phyloP scores from a whole-genome alignment of 2,797 vertebrate species.

The Spinibarbus caldwelli region DNA sequence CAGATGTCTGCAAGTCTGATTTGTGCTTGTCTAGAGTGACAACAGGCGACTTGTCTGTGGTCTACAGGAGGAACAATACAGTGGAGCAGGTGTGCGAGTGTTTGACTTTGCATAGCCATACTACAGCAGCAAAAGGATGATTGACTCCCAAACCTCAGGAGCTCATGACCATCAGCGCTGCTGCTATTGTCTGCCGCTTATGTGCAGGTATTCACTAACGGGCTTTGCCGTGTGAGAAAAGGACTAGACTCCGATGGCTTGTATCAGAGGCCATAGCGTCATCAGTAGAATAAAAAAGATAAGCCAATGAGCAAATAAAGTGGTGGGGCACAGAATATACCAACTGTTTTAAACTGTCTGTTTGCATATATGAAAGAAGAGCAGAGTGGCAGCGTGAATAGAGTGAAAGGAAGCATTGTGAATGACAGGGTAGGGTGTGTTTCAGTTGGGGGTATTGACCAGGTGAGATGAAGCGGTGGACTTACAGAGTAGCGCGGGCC shows the following conservation, averaged over 20 bases:
- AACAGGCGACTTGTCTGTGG: slow-evolving; percentile 77
- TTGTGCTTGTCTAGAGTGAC: slow-evolving; percentile 66
- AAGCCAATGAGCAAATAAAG: slow-evolving; percentile 74
- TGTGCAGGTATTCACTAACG: slow-evolving; percentile 74
- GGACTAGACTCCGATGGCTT: slow-evolving; percentile 38
- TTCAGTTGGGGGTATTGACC: slow-evolving; percentile 47
- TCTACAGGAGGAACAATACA: slow-evolving; percentile 71
- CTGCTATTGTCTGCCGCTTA: slow-evolving; percentile 68
- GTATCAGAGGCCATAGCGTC: slow-evolving; percentile 63
- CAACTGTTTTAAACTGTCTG: slow-evolving; percentile 75
- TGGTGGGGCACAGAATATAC: slow-evolving; percentile 59
- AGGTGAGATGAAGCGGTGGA: slow-evolving; percentile 46
- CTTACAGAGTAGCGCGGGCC: slow-evolving; percentile 85
- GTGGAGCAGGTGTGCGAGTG: slow-evolving; percentile 77
- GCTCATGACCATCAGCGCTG: slow-evolving; percentile 56
- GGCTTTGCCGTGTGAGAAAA: slow-evolving; percentile 67
- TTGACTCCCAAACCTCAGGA: slow-evolving; percentile 56
- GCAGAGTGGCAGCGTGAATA: slow-evolving; percentile 38
- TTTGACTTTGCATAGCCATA: slow-evolving; percentile 80
- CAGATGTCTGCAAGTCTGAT: slow-evolving; percentile 64
- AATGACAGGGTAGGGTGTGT: slow-evolving; percentile 10
- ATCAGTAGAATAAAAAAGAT: slow-evolving; percentile 70
- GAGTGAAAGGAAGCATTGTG: slow-evolving; percentile 30
- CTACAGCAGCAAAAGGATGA: slow-evolving; percentile 63
- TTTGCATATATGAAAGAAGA: slow-evolving; percentile 63